Evolutionary conservation across 30 jellyfish, hydroid and myxozoan species (phyloP), one percentile per base, ranked within the genome.

Genomic region (Chrysaora quinquecirrha): DNA sequence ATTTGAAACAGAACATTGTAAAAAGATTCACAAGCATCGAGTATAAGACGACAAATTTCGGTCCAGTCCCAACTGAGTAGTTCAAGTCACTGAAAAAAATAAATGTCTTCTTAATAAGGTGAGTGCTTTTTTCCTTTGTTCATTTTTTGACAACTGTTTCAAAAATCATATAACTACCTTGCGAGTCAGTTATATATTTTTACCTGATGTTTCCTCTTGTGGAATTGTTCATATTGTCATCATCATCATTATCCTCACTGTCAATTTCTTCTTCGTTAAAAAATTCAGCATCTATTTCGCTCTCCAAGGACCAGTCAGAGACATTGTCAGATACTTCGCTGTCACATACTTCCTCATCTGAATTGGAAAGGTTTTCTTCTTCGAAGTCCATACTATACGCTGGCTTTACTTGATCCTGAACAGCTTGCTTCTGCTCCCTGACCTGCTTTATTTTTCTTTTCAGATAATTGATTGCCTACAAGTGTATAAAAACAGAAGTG

Each of bases 1-100:
- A 73, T 29, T 54, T 48, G 30, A 73, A 73, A 50, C 85, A 73
- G 54, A 48, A 73, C 85, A 73, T 24, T 47, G 54, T 43, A 47
- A 73, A 73, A 19, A 73, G 74, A 21, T 34, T 18, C 14, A 73
- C 12, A 22, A 73, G 74, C 73, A 73, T 73, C 28, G 85, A 48
- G 19, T 73, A 50, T 32, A 6, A 73, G 31, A 73, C 74, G 18
- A 48, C 1, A 43, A 52, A 43, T 27, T 43, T 43, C 58, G 9
- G 58, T 43, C 12, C 9, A 9, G 58, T 16, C 16, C 12, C 58
- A 43, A 43, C 16, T 6, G 16, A 43, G 16, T 43, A 6, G 58
- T 6, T 6, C 9, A 43, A 6, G 58, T 6, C 58, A 43, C 12
- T 43, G 58, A 43, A 16, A 43, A 16, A 43, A 43, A 6, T 6